Base-by-base conservation (phyloP, 2,113 vertebrate species). In the Aramus guarauna region DNA sequence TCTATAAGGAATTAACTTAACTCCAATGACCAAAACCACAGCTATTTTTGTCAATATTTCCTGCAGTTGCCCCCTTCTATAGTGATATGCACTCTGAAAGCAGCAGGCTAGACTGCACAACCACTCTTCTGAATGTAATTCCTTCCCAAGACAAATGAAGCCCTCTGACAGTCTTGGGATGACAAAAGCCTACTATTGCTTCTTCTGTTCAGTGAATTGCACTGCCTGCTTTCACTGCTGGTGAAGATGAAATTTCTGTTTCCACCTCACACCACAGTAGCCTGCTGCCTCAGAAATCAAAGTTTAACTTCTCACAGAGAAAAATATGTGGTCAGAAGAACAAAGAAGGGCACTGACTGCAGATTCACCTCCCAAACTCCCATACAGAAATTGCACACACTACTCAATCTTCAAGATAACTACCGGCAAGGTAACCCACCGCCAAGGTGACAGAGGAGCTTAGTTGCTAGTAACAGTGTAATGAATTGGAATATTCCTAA, bases 21-120 rank as follows among this genome's bases (percentile, higher is more conserved):
- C 27, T 55, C 27, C 24, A 27, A 37, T 34, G 45, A 73, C 41
- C 16, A 15, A 66, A 72, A 19, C 4, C 2, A 1, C 21, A 34
- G 9, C 8, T 58, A 2, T 75, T 80, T 75, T 43, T 63, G 43
- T 43, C 29, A 29, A 0, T 29, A 43, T 19, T 68, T 29, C 48
- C 19, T 27, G 34, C 32, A 72, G 47, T 53, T 58, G 9, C 16
- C 15, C 52, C 18, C 5, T 77, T 47, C 26, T 43, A 3, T 9
- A 62, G 50, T 0, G 9, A 37, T 8, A 11, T 0, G 0, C 22
- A 4, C 17, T 32, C 30, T 23, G 41, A 17, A 30, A 53, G 45
- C 5, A 2, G 26, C 34, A 79, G 37, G 18, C 34, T 29, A 52
- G 32, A 4, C 16, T 37, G 48, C 45, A 68, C 37, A 56, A 1